Base-by-base conservation (phyloP, 1,140 invertebrate genomes). In the Akabosia matsudoensis region DNA sequence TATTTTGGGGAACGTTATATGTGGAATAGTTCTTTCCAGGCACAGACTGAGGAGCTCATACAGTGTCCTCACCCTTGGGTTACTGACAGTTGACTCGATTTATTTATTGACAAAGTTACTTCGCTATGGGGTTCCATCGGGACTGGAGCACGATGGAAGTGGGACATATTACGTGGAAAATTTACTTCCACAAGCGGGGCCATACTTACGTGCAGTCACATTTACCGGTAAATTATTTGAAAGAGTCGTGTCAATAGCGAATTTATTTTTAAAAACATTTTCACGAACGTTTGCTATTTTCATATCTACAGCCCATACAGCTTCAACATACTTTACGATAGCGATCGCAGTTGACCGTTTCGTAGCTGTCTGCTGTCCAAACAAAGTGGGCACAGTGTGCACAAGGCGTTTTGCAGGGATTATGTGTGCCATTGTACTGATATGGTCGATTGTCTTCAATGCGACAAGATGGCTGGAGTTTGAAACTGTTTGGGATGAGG, bases 301-400 rank as follows among this genome's bases (percentile, higher is more conserved):
- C 61, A 1, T 67, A n/a, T 74, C 33, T 3, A 10, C 71, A 78
- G 77, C 74, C 1, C 56, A 76, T 22, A 78, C 77, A 10, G 77
- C 70, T 4, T 76, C 74, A 30, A 76, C 77, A 1, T 78, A 78
- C 26, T 76, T 78, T 24, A 76, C 71, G 0, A 76, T 78, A 1
- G 74, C 74, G 0, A 78, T 78, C 22, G 74, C 77, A 2, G 16
- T 78, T 24, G 77, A 78, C 74, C 74, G 77, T 26, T 78, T 51
- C 33, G 67, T 78, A 10, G 74, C 67, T 1, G 64, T 78, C 7
- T 34, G 54, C 13, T 52, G 54, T 26, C 77, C 77, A 4, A 7
- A 33, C 7, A 30, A 14, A 16, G 77, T 71, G 0, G 18, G 74
- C 14, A 33, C 16, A 24, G 75, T 70, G 13, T 78, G 77, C 37